phyloP scores from a whole-genome alignment of 2,797 vertebrate species.

The Lacerta bilineata region DNA sequence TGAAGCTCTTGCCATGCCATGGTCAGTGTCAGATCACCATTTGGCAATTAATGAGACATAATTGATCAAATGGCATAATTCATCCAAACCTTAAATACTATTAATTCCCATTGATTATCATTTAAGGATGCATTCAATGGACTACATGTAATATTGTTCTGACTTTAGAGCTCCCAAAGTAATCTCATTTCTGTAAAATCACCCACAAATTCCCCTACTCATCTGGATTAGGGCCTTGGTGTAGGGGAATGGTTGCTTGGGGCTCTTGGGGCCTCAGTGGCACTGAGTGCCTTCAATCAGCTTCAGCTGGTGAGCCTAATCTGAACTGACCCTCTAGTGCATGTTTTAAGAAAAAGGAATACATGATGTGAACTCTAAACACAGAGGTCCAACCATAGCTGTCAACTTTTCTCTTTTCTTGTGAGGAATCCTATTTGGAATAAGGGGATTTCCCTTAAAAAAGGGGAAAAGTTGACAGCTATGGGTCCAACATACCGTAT shows the following conservation, averaged over 20 bases:
- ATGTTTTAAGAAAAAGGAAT: background rate
- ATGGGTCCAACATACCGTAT: no score
- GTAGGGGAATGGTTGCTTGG: background rate
- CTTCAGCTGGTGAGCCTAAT: no score
- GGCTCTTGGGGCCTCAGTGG: no score
- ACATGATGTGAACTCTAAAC: background rate
- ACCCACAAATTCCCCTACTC: background rate
- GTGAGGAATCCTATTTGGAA: no score
- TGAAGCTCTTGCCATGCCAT: background rate
- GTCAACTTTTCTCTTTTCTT: no score
- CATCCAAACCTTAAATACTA: background rate
- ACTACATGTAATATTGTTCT: background rate
- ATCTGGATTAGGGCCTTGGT: background rate
- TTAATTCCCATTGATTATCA: background rate
- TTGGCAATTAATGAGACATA: background rate
- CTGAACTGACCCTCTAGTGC: background rate
- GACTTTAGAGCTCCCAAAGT: background rate
- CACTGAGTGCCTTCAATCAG: no score
- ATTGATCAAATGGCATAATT: background rate
- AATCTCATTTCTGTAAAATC: background rate
- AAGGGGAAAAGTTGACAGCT: no score
- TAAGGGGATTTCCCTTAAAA: no score
- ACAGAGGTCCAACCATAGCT: no score
- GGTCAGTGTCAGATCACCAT: background rate
- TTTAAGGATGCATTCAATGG: background rate